Percentiles rank a stretch among this genome's conserved stretches.
Evolutionary conservation across 1,140 invertebrate genomes (phyloP).

Genomic region (Drosophila pachea): DNA sequence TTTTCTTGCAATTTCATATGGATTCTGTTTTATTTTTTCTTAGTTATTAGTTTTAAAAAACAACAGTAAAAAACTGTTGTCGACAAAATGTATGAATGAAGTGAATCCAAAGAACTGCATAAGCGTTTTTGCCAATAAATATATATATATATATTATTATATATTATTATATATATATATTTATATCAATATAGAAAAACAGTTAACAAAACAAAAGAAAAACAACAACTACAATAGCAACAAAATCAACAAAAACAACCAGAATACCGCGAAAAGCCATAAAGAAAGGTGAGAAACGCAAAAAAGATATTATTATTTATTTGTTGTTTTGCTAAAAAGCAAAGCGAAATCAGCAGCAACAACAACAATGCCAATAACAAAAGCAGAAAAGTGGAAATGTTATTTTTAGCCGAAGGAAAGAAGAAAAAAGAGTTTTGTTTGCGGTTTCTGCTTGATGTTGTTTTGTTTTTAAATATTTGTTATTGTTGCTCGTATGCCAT

Average conservation of each 20-base stretch:
- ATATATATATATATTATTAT: too few relatives aligned
- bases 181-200: too few relatives aligned
- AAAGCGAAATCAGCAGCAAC: constrained; percentile 44
- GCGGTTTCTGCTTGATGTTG: constrained; percentile 28
- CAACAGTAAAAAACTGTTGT: constrained; percentile 24
- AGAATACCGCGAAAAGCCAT: constrained; percentile 47
- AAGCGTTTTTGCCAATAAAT: constrained; percentile 17
- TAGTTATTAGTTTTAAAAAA: constrained; percentile 28
- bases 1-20: constrained; percentile 11
- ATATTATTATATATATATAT: too few relatives aligned
- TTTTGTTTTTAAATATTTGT: constrained; percentile 29
- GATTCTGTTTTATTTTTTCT: constrained; percentile 22
- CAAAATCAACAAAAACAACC: constrained; percentile 29
- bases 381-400: constrained; percentile 32
- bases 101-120: constrained; percentile 25
- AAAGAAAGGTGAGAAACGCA: constrained; percentile 69
- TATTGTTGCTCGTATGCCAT: constrained; percentile 8
- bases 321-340: constrained; percentile 63
- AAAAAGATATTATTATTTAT: constrained; percentile 54
- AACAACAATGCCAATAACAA: constrained; percentile 24
- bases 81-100: constrained; percentile 49
- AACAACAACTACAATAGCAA: not conserved
- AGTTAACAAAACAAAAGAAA: too few relatives aligned
- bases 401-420: constrained; percentile 59
- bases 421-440: constrained; percentile 48